Evolutionary conservation across 2,113 vertebrate genomes (phyloP).

Genomic region (Ancistrus triradiatus): DNA sequence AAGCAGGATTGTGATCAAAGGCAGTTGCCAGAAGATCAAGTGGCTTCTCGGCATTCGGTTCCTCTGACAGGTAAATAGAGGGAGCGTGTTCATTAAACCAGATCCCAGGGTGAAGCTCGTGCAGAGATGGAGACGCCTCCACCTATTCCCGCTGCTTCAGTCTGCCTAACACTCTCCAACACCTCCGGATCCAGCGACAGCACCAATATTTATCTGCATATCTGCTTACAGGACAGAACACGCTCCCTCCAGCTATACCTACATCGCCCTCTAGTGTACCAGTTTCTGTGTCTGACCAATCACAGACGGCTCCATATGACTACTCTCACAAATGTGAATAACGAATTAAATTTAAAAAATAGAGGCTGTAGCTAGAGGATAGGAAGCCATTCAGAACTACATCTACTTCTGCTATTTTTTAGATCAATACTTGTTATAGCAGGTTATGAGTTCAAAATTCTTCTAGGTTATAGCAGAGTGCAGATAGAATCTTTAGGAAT

Average conservation of each 20-base stretch:
- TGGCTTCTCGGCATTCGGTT: conserved; percentile 1
- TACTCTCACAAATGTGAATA: too few species aligned
- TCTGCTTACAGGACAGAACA: not conserved
- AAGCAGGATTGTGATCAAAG: not conserved
- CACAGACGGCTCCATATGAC: not conserved
- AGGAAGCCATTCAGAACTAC: too few species aligned
- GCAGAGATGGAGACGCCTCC: conserved; percentile 20
- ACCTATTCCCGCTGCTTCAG: conserved; percentile 13
- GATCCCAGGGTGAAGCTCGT: conserved; percentile 25
- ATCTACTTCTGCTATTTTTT: too few species aligned
- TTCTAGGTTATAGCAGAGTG: too few species aligned
- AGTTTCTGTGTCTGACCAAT: not conserved
- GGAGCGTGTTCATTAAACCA: conserved; percentile 40
- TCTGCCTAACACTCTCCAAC: conserved; percentile 12
- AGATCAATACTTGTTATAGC: too few species aligned
- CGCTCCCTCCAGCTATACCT: not conserved
- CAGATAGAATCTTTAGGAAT: too few species aligned
- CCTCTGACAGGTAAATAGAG: conserved; percentile 42
- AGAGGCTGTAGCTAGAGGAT: too few species aligned
- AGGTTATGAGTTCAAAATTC: too few species aligned
- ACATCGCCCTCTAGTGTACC: conserved; percentile 5
- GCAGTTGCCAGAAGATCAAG: conserved; percentile 32
- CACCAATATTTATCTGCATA: not conserved
- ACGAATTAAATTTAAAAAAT: too few species aligned
- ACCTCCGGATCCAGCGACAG: not conserved